Evolutionary conservation across 2,797 vertebrate species (phyloP).

Genomic region (Decapterus maruadsi): DNA sequence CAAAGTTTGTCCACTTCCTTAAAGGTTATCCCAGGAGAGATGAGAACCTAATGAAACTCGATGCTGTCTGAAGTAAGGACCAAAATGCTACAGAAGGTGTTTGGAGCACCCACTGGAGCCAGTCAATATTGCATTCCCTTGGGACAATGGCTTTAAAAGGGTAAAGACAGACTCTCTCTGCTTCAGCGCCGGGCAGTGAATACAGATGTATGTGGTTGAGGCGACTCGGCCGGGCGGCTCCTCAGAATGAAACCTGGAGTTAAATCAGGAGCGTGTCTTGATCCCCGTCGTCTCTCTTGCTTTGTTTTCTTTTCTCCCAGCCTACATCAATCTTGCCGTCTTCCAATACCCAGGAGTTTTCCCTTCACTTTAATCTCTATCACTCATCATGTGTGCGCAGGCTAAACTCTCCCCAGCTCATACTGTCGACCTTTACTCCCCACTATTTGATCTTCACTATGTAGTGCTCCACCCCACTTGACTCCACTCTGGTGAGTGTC

Average conservation of each 20-base stretch:
- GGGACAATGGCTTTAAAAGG: slow-evolving; percentile 68
- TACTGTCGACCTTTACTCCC: slow-evolving; percentile 68
- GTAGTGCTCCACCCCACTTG: slow-evolving; percentile 67
- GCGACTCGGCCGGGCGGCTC: background rate
- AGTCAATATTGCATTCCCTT: slow-evolving; percentile 66
- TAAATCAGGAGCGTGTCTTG: slow-evolving; percentile 48
- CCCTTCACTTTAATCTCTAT: slow-evolving; percentile 69
- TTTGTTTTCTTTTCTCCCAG: slow-evolving; percentile 54
- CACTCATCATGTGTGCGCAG: slow-evolving; percentile 62
- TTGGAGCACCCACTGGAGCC: slow-evolving; percentile 50
- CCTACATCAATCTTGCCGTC: slow-evolving; percentile 56
- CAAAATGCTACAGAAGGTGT: slow-evolving; percentile 49
- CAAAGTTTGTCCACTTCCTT: slow-evolving; percentile 61
- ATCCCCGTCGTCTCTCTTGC: slow-evolving; percentile 34
- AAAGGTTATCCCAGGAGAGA: slow-evolving; percentile 65
- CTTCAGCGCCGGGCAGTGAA: slow-evolving; percentile 46
- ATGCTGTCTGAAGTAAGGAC: slow-evolving; percentile 33
- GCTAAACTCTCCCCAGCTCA: slow-evolving; percentile 66
- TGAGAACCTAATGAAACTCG: slow-evolving; percentile 61
- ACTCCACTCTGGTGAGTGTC: slow-evolving; percentile 69
- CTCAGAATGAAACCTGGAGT: slow-evolving; percentile 46
- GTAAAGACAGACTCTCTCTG: slow-evolving; percentile 59
- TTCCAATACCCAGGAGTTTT: slow-evolving; percentile 41
- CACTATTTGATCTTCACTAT: slow-evolving; percentile 69
- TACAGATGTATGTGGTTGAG: slow-evolving; percentile 58